Evolutionary conservation across 2,113 vertebrate genomes (phyloP), one percentile per base, ranked within the genome.

Genomic region (Asarcornis scutulata): DNA sequence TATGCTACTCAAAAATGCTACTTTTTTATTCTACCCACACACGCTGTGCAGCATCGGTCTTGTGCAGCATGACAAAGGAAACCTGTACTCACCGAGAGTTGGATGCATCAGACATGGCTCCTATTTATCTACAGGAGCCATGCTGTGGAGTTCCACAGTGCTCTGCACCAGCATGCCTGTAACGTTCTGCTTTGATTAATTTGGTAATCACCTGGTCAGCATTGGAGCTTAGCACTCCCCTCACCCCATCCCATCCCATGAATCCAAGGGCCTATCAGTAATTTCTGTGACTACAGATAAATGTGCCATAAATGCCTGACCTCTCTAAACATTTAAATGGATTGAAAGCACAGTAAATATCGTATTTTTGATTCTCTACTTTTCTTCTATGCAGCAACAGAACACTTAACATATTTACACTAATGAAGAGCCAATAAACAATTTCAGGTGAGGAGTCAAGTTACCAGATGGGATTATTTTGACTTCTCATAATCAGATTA

Each of bases 31-130:
- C 36, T 27, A 21, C n/a, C 62, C 5, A 4, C 3, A 0, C 11
- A 13, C 72, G 20, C 8, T 8, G 36, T 42, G 55, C 68, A 46
- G 50, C 32, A 63, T 6, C 8, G 1, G 53, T 62, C 29, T 48
- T 46, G 27, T 18, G 20, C 46, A 46, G 44, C 44, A 1, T 17
- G 42, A 26, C 36, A 13, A 7, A 6, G 44, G n/a, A n/a, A 42
- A 16, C 9, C 1, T 7, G 50, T 22, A n/a, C 50, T 10, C 21
- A 2, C 0, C 8, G 16, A 42, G 22, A n/a, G 31, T 32, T 31
- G 0, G 1, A 0, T 11, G 22, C 7, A 20, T 29, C 18, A 21
- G 17, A 48, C 46, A 20, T 48, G 46, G 9, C 7, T 42, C 34
- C 7, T 36, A 11, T 13, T 67, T 25, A 13, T 3, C 14, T 46